Conservation (phyloP, 2,113 vertebrate genomes). For the Orycteropus afer region DNA sequence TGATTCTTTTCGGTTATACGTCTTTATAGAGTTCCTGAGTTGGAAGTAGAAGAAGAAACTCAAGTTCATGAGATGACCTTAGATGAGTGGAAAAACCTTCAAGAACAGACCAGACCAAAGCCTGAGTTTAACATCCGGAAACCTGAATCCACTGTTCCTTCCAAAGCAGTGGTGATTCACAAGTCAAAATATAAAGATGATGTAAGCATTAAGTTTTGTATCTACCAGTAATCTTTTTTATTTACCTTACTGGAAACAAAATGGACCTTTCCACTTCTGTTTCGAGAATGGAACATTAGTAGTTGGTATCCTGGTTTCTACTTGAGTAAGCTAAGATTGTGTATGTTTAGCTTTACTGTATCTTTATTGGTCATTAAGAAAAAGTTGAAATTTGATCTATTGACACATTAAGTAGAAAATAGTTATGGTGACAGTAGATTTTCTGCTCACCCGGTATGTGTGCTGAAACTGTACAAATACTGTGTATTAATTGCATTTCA, state of each 20-base stretch:
- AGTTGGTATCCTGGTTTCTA: conserved; percentile 3
- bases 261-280: neutral
- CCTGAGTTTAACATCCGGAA: conserved; percentile 96
- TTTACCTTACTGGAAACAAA: neutral
- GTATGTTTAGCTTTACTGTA: neutral
- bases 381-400: neutral
- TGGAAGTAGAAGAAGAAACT: conserved; percentile 87
- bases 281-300: neutral
- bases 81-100: conserved; percentile 97
- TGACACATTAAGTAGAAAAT: neutral
- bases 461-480: neutral
- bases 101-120: conserved; percentile 92
- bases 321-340: neutral
- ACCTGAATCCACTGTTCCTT: conserved; percentile 91
- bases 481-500: neutral
- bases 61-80: conserved; percentile 94
- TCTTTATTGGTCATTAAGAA: neutral
- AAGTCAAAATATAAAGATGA: conserved; percentile 90
- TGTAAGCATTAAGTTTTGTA: conserved; percentile 86
- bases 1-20: conserved; percentile 75
- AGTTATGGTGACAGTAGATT: neutral
- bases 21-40: conserved; percentile 85
- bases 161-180: conserved; percentile 97
- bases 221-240: conserved; percentile 54
- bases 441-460: neutral